phyloP scores from a whole-genome alignment of 2,113 vertebrate species.

The Brachyhypopomus gauderio region DNA sequence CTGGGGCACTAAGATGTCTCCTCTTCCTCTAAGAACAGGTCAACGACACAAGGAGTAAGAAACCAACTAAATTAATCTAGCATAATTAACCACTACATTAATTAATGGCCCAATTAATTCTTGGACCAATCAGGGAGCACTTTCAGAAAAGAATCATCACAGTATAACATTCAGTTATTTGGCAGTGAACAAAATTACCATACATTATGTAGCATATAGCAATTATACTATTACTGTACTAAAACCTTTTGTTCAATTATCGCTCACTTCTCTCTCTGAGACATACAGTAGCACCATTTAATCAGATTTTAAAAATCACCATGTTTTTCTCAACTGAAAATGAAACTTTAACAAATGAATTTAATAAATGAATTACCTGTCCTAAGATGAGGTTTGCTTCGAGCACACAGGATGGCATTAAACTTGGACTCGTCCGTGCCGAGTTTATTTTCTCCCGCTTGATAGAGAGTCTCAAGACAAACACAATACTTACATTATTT shows the following conservation, averaged over 20 bases:
- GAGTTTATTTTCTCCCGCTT: slow-evolving; percentile 92
- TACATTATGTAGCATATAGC: too few species aligned
- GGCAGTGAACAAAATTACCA: background rate
- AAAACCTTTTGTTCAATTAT: too few species aligned
- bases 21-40: background rate
- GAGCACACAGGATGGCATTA: slow-evolving; percentile 90
- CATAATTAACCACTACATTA: too few species aligned
- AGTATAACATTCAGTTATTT: background rate
- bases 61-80: background rate
- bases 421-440: slow-evolving; percentile 98
- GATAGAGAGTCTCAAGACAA: slow-evolving; percentile 81
- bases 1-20: background rate
- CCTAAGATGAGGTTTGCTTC: slow-evolving; percentile 89
- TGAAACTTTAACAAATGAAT: too few species aligned
- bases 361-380: slow-evolving; percentile 86
- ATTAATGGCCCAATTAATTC: background rate
- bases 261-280: too few species aligned
- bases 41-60: background rate
- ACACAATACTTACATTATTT: background rate
- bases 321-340: too few species aligned
- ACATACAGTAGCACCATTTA: too few species aligned
- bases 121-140: background rate
- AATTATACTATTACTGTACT: too few species aligned
- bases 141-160: background rate
- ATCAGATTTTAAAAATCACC: too few species aligned